Percentiles rank a stretch among this genome's conserved stretches.
phyloP scores from a whole-genome alignment of 1,140 invertebrate species.

The Solen grandis region DNA sequence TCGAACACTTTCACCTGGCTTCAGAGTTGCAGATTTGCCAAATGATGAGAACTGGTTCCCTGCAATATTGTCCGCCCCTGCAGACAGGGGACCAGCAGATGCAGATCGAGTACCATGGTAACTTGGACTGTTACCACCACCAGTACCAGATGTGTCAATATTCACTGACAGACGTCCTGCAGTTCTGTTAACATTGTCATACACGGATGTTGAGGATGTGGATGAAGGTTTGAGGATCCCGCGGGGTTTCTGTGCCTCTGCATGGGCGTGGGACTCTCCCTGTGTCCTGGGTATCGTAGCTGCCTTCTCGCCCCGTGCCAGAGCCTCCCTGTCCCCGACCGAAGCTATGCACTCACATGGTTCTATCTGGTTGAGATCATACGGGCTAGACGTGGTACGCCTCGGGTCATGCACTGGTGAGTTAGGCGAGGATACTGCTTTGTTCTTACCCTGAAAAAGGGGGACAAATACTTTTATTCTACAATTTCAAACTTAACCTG shows the following conservation, averaged over 20 bases:
- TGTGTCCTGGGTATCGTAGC: conserved; percentile 76
- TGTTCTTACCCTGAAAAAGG: conserved; percentile 62
- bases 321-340: conserved; percentile 39
- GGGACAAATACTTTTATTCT: too few species aligned
- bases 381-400: conserved; percentile 92
- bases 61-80: neutral
- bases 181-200: conserved; percentile 87
- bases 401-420: conserved; percentile 87
- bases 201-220: conserved; percentile 88
- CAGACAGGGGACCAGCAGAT: conserved; percentile 14
- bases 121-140: conserved; percentile 3
- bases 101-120: conserved; percentile 32
- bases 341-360: conserved; percentile 55
- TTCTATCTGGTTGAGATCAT: conserved; percentile 70
- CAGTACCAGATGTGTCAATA: conserved; percentile 9
- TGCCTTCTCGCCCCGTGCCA: conserved; percentile 61
- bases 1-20: conserved; percentile 61
- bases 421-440: conserved; percentile 91
- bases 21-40: conserved; percentile 31
- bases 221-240: conserved; percentile 84
- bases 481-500: too few species aligned
- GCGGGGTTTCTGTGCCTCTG: conserved; percentile 61
- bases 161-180: conserved; percentile 23
- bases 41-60: conserved; percentile 17
- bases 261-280: conserved; percentile 55